phyloP scores from a whole-genome alignment of 2,888 invertebrate genomes.

The Nephrotoma guestfalica region DNA sequence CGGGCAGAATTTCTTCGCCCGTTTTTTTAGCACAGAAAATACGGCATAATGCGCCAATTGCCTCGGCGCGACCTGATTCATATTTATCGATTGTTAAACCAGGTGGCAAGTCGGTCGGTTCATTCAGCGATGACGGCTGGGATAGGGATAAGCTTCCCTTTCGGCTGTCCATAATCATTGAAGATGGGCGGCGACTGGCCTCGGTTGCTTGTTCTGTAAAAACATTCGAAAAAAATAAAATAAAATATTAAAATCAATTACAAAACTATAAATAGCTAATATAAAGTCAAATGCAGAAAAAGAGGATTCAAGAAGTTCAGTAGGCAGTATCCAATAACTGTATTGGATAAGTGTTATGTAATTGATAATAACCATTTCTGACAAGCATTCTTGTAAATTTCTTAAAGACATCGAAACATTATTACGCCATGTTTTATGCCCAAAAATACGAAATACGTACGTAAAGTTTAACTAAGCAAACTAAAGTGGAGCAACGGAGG shows the following conservation, averaged over 20 bases:
- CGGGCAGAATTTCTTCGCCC: constrained; percentile 81
- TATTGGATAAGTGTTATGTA: too few species aligned
- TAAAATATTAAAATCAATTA: background rate
- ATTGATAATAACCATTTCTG: too few species aligned
- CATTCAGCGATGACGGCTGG: constrained; percentile 48
- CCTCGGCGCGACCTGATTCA: constrained; percentile 82
- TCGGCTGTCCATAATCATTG: constrained; percentile 46
- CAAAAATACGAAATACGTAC: too few species aligned
- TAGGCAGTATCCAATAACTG: too few species aligned
- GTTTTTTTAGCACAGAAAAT: constrained; percentile 94
- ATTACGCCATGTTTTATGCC: too few species aligned
- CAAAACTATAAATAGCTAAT: too few species aligned
- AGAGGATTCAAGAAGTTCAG: too few species aligned
- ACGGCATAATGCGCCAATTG: constrained; percentile 86
- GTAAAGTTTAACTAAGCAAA: too few species aligned
- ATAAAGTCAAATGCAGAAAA: too few species aligned
- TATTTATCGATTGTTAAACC: constrained; percentile 62
- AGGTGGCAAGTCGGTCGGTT: constrained; percentile 50
- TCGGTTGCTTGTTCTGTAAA: constrained; percentile 32
- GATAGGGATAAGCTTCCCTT: constrained; percentile 41
- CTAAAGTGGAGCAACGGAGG: too few species aligned
- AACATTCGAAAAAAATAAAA: background rate
- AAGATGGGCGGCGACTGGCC: constrained; percentile 46
- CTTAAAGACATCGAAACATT: too few species aligned
- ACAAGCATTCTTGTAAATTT: too few species aligned